These are phyloP conservation scores for Zygogramma bicolorata DNA, from an alignment of 2,888 invertebrate genomes.

Conservation along the genomic window DNA sequence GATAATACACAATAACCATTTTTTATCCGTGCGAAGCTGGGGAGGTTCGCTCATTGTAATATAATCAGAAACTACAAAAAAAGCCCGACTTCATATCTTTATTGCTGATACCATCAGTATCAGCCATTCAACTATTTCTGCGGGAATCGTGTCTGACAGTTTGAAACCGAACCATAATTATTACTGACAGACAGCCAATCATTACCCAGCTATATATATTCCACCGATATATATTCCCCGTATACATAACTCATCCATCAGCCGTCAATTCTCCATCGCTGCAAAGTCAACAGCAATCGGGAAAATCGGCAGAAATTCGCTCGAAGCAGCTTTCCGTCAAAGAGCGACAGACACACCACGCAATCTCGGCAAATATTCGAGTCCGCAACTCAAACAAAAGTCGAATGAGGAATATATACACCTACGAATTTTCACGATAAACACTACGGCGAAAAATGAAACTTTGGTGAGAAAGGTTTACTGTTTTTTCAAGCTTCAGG, in stretches of 20 bases:
- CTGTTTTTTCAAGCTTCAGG: neutral
- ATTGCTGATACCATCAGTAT: neutral
- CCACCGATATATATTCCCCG: neutral
- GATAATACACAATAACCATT: too few species aligned
- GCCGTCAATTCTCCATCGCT: neutral
- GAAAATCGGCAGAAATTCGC: constrained; percentile 12
- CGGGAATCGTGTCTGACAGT: neutral
- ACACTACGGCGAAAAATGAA: neutral
- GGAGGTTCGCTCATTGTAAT: too few species aligned
- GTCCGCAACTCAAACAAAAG: constrained; percentile 49
- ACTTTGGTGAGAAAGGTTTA: neutral
- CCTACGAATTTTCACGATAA: neutral
- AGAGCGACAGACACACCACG: constrained; percentile 16
- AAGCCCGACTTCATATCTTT: too few species aligned
- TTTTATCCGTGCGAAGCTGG: too few species aligned
- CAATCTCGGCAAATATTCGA: constrained; percentile 47
- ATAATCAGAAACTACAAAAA: too few species aligned
- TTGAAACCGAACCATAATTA: constrained; percentile 1
- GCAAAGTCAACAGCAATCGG: constrained; percentile 4
- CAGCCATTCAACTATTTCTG: neutral
- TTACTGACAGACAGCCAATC: constrained; percentile 12
- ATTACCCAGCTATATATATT: neutral
- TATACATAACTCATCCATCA: neutral
- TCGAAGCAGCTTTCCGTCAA: constrained; percentile 32
- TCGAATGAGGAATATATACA: constrained; percentile 12